Percentiles rank a stretch among this genome's conserved stretches.
phyloP scores from a whole-genome alignment of 1,140 invertebrate species.

The Magallana angulata region DNA sequence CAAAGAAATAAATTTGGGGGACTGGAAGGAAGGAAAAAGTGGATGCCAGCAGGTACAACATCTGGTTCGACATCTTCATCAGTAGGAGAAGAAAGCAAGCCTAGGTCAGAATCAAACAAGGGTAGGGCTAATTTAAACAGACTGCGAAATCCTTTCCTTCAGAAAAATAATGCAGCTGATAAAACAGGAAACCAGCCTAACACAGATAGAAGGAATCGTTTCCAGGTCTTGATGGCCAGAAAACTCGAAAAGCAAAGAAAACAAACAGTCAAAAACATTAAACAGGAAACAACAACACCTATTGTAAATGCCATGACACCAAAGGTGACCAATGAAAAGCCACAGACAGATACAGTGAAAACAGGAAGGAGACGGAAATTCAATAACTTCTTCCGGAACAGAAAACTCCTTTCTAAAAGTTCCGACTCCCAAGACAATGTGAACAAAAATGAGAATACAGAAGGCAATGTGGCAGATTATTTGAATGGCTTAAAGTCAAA shows the following conservation, averaged over 20 bases:
- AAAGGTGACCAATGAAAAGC: not conserved
- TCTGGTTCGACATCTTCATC: not conserved
- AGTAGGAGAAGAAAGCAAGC: not conserved
- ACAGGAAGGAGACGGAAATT: not conserved
- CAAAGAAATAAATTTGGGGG: slow-evolving; percentile 19
- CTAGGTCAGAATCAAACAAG: not conserved
- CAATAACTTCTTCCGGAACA: not conserved
- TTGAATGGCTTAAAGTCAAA: not conserved
- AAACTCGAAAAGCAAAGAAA: not conserved
- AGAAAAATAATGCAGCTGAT: not conserved
- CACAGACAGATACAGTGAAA: not conserved
- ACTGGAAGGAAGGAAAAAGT: not conserved
- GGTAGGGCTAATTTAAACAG: not conserved
- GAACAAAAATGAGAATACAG: not conserved
- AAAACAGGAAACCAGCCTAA: not conserved
- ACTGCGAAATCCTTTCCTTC: not conserved
- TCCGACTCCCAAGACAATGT: not conserved
- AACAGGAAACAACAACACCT: not conserved
- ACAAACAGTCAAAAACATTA: not conserved
- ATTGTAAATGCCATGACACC: not conserved
- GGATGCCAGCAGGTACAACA: not conserved
- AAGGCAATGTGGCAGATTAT: not conserved
- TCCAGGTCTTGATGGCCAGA: not conserved
- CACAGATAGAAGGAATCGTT: not conserved
- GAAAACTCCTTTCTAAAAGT: not conserved